Evolutionary conservation across 2,888 invertebrate species (phyloP), one percentile per base, ranked within the genome.

Genomic region (Isoperla grammatica): DNA sequence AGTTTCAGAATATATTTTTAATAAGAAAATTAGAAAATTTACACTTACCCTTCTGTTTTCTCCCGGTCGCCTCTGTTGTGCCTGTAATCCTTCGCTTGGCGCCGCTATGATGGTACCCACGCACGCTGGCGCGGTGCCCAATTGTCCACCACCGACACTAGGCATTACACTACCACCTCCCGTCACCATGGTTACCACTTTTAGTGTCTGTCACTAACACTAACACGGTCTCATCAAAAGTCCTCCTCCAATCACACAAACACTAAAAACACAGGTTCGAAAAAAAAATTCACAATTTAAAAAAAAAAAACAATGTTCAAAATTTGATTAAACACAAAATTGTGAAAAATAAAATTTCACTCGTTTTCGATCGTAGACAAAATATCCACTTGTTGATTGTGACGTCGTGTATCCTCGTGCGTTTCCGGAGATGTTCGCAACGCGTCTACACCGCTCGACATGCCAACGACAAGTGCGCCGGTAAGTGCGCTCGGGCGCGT

Each of bases 31-130:
- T n/a, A n/a, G n/a, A n/a, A n/a, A n/a, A n/a, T n/a, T n/a, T n/a
- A 29, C 3, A 29, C 49, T 29, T 29, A 50, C 49, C 49, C 49
- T 23, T 9, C 49, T 11, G 15, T 50, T 50, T 23, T 50, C 49
- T 20, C 49, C 49, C 29, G 49, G 49, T 15, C 49, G 3, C 15
- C 49, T 23, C 49, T 23, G 49, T 9, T 20, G 49, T 29, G 49
- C 22, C 35, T 22, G 49, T 50, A 50, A 50, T 50, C 49, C 49
- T 23, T 50, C 49, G 5, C n/a, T 2, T n/a, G 49, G 29, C 15
- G 49, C 13, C 35, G 49, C 29, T 4, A 15, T 9, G 20, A 12
- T 15, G 42, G 42, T 40, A 12, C 42, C 42, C 4, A 40, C 13
- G 42, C 42, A 40, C 6, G 13, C 42, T 3, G 42, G 15, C 42